phyloP scores from a whole-genome alignment of 1,140 invertebrate genomes.

The Lerema accius region DNA sequence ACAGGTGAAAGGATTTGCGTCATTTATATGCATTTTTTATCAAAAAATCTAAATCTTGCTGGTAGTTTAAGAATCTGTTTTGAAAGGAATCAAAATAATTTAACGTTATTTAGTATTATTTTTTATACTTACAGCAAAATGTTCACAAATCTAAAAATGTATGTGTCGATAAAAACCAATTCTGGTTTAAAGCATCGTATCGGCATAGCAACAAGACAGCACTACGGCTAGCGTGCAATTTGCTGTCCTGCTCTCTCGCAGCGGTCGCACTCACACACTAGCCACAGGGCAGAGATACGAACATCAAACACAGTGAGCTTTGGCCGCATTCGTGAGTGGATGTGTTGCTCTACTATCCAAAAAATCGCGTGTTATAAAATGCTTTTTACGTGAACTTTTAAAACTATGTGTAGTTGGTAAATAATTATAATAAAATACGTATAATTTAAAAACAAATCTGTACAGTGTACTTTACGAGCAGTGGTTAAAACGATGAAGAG shows the following conservation, averaged over 20 bases:
- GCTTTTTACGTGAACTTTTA: conserved; percentile 27
- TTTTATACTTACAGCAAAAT: no score
- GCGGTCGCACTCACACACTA: conserved; percentile 49
- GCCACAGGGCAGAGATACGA: background rate
- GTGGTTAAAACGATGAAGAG: conserved; percentile 24
- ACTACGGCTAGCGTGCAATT: conserved; percentile 46
- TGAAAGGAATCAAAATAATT: no score
- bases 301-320: conserved; percentile 29
- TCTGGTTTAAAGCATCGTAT: conserved; percentile 3
- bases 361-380: conserved; percentile 51
- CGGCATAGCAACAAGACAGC: conserved; percentile 24
- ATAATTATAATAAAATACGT: conserved; percentile 3
- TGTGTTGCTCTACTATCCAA: conserved; percentile 35
- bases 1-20: no score
- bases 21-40: no score
- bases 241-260: conserved; percentile 48
- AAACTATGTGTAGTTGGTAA: conserved; percentile 23
- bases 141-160: background rate
- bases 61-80: no score
- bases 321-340: conserved; percentile 26
- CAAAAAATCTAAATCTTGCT: no score
- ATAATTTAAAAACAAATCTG: conserved; percentile 6
- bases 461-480: background rate
- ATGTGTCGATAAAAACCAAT: conserved; percentile 26
- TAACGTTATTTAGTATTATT: no score